Percentiles rank a stretch among this genome's conserved stretches.
These are phyloP conservation scores for Jordanella pulchra DNA, from an alignment of 2,797 vertebrate species.

Conservation along the genomic window DNA sequence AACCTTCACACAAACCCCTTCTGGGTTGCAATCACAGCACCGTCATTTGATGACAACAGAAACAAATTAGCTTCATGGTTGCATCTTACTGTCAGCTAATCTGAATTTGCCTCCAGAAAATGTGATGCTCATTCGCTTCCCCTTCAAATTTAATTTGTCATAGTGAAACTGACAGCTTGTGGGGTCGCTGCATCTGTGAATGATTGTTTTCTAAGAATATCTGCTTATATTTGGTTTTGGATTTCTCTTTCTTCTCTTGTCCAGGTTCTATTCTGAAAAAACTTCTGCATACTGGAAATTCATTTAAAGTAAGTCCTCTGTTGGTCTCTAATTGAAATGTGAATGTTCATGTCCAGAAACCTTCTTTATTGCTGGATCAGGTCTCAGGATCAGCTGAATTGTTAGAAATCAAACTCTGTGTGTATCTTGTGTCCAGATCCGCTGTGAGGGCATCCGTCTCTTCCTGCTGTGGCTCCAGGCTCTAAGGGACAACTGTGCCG, in stretches of 20 bases:
- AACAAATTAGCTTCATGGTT: conserved; percentile 53
- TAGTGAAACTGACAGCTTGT: conserved; percentile 27
- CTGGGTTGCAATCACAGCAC: conserved; percentile 58
- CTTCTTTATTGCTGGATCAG: neutral
- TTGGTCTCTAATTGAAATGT: neutral
- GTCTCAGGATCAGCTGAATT: neutral
- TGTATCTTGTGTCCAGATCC: conserved; percentile 80
- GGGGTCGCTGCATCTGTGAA: neutral
- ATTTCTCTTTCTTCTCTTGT: conserved; percentile 21
- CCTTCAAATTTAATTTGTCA: conserved; percentile 59
- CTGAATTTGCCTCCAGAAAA: conserved; percentile 64
- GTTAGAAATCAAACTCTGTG: neutral
- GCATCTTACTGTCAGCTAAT: conserved; percentile 47
- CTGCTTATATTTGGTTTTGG: neutral
- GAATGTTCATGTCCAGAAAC: neutral
- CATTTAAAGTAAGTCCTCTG: conserved; percentile 87
- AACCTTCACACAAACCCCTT: conserved; percentile 16
- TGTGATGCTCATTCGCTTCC: conserved; percentile 37
- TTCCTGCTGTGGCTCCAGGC: conserved; percentile 98
- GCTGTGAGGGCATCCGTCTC: conserved; percentile 96
- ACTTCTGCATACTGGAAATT: conserved; percentile 99
- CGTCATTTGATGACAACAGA: conserved; percentile 64
- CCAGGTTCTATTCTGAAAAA: conserved; percentile 97
- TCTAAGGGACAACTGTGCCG: conserved; percentile 91
- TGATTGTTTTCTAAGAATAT: conserved; percentile 6